Conservation (phyloP, 1,140 invertebrate species). For the Macrobrachium rosenbergii region DNA sequence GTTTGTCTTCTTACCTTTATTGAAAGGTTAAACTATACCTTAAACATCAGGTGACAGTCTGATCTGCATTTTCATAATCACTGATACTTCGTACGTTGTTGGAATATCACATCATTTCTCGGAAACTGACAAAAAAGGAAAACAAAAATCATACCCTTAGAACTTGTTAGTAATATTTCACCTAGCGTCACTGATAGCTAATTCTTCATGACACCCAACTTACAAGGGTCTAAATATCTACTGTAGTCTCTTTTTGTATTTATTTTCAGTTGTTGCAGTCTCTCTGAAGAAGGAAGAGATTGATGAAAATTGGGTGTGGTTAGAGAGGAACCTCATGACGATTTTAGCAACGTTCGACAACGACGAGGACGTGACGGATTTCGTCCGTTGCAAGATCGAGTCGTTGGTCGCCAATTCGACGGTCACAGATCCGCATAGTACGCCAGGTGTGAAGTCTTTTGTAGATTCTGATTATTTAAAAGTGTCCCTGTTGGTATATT, state of each 20-base stretch:
- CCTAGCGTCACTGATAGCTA: no score
- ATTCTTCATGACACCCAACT: no score
- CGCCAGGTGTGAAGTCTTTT: conserved; percentile 24
- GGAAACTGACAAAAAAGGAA: no score
- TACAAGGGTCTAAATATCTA: neutral
- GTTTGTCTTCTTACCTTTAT: no score
- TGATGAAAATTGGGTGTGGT: conserved; percentile 92
- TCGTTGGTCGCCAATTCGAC: conserved; percentile 83
- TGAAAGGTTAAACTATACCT: no score
- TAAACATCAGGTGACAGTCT: no score
- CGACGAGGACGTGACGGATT: conserved; percentile 94
- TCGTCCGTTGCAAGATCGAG: conserved; percentile 96
- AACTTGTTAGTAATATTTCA: no score
- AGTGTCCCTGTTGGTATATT: neutral
- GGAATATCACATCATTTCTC: no score
- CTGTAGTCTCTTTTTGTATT: no score
- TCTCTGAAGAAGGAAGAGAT: conserved; percentile 90
- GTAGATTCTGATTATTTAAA: neutral
- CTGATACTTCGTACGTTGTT: no score
- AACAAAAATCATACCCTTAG: no score
- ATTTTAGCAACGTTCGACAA: conserved; percentile 92
- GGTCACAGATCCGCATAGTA: conserved; percentile 35
- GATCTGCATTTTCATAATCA: no score
- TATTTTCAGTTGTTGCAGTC: conserved; percentile 84
- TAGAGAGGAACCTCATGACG: conserved; percentile 87